These are phyloP conservation scores for Gallinago jamesoni DNA, from an alignment of 2,113 vertebrate species.

Conservation along the genomic window DNA sequence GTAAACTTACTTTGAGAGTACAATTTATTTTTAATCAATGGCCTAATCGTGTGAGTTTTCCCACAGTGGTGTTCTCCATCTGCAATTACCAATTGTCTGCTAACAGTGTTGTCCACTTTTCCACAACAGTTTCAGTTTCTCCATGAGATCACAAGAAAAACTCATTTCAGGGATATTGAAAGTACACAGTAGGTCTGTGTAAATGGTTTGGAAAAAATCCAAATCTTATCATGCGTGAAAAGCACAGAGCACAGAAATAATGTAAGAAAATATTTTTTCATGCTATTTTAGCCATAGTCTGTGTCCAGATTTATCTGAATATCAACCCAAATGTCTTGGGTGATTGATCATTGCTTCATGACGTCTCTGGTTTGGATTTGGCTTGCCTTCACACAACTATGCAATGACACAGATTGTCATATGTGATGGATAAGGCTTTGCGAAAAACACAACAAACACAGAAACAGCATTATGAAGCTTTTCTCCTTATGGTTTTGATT, in stretches of 20 bases:
- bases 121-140: not conserved
- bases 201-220: constrained; percentile 70
- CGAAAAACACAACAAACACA: not conserved
- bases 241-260: constrained; percentile 27
- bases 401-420: not conserved
- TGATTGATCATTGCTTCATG: constrained; percentile 3
- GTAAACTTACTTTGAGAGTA: not conserved
- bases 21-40: not conserved
- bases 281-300: not conserved
- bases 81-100: not conserved
- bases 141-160: not conserved
- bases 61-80: not conserved
- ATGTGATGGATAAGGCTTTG: not conserved
- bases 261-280: constrained; percentile 14
- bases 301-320: constrained; percentile 29
- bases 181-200: constrained; percentile 27
- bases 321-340: not conserved
- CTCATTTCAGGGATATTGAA: constrained; percentile 55
- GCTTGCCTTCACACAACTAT: not conserved
- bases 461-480: not conserved
- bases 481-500: not conserved
- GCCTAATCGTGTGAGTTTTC: not conserved
- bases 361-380: not conserved
- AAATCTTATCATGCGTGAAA: constrained; percentile 48
- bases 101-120: not conserved